Evolutionary conservation across 1,140 invertebrate genomes (phyloP).

Genomic region (Euura saliciscinereae): DNA sequence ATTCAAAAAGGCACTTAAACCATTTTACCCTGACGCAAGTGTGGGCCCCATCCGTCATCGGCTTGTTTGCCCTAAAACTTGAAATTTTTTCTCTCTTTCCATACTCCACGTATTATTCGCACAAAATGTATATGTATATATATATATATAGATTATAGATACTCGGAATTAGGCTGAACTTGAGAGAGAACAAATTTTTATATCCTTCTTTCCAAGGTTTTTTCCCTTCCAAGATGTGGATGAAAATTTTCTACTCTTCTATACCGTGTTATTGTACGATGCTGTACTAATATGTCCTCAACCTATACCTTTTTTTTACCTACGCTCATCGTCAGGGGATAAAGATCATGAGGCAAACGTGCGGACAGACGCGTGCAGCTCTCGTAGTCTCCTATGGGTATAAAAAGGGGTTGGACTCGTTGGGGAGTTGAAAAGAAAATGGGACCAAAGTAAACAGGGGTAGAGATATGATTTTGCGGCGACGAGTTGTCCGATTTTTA

Average conservation of each 20-base stretch:
- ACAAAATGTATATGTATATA: too few relatives aligned
- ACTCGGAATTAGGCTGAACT: too few relatives aligned
- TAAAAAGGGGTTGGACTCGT: neutral
- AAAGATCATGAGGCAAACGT: neutral
- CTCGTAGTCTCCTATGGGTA: neutral
- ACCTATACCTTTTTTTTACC: neutral
- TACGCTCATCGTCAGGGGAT: neutral
- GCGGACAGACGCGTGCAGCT: neutral
- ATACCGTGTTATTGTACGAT: too few relatives aligned
- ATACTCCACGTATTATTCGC: too few relatives aligned
- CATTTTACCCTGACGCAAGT: neutral
- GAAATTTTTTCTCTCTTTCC: neutral
- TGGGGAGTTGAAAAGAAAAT: neutral
- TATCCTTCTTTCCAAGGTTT: neutral
- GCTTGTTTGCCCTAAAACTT: neutral
- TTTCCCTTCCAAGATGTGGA: neutral
- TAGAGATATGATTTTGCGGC: neutral
- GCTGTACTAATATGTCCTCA: too few relatives aligned
- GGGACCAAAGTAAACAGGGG: neutral
- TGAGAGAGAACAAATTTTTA: neutral
- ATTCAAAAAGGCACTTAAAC: conserved; percentile 7
- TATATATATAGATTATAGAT: too few relatives aligned
- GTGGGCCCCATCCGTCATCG: conserved; percentile 1
- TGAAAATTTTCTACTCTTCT: neutral
- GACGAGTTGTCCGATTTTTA: too few relatives aligned